phyloP scores from a whole-genome alignment of 2,888 invertebrate species.

The Eustalomyia histrio region DNA sequence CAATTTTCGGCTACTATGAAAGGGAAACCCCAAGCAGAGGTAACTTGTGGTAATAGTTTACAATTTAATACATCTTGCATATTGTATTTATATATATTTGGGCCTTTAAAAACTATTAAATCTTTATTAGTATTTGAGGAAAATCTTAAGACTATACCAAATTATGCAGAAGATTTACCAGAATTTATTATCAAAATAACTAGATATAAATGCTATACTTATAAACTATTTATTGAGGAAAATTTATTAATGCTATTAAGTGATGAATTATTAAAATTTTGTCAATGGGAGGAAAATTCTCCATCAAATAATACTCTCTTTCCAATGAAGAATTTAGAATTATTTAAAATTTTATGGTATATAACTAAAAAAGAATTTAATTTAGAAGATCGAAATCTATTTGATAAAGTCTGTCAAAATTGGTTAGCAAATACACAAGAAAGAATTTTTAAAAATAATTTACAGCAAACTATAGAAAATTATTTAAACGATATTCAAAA shows the following conservation, averaged over 20 bases:
- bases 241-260: not conserved
- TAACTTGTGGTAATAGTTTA: no score
- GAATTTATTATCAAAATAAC: no score
- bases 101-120: not conserved
- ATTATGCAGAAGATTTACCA: not conserved
- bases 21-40: not conserved
- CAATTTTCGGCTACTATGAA: not conserved
- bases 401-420: not conserved
- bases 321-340: not conserved
- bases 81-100: not conserved
- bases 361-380: not conserved
- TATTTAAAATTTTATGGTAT: not conserved
- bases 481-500: not conserved
- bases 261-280: not conserved
- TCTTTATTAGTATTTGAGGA: not conserved
- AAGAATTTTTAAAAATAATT: not conserved
- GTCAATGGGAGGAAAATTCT: not conserved
- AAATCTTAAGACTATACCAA: not conserved
- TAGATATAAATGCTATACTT: not conserved
- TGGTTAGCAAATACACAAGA: not conserved
- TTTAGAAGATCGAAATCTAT: not conserved
- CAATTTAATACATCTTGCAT: not conserved
- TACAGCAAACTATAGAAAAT: not conserved
- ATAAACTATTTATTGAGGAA: not conserved
- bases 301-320: no score